phyloP scores from a whole-genome alignment of 2,797 vertebrate species.

The Valencia hispanica region DNA sequence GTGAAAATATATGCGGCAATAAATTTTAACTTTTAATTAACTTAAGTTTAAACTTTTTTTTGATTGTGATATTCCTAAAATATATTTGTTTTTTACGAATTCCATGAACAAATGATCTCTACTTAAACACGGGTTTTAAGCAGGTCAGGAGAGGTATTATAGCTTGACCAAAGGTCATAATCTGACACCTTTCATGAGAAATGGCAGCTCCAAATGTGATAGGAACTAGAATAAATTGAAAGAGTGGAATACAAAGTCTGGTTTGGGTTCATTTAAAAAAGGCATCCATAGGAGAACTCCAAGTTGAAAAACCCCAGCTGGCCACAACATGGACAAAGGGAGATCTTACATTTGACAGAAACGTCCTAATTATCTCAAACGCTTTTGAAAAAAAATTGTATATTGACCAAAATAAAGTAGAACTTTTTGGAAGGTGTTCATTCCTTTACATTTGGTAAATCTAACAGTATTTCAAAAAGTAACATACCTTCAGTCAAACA shows the following conservation, averaged over 20 bases:
- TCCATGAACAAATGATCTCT: no score
- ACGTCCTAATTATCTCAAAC: neutral
- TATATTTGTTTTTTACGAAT: no score
- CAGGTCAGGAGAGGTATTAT: no score
- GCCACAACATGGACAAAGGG: neutral
- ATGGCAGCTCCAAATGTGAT: no score
- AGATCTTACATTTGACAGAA: neutral
- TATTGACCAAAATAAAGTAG: neutral
- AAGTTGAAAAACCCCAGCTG: neutral
- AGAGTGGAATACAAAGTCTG: neutral
- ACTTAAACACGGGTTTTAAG: no score
- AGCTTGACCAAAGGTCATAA: no score
- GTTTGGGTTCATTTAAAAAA: neutral
- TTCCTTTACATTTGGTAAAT: neutral
- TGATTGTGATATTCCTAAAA: no score
- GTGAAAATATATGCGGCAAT: no score
- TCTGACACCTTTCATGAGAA: no score
- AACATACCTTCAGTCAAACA: neutral
- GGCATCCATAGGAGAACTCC: neutral
- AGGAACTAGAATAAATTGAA: neutral
- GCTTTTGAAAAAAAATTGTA: neutral
- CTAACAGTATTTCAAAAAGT: neutral
- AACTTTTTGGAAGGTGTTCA: neutral
- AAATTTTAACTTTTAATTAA: no score
- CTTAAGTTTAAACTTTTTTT: no score